Percentiles rank a stretch among this genome's conserved stretches.
Evolutionary conservation across 2,888 invertebrate species (phyloP).

Genomic region (Chironomus riparius): DNA sequence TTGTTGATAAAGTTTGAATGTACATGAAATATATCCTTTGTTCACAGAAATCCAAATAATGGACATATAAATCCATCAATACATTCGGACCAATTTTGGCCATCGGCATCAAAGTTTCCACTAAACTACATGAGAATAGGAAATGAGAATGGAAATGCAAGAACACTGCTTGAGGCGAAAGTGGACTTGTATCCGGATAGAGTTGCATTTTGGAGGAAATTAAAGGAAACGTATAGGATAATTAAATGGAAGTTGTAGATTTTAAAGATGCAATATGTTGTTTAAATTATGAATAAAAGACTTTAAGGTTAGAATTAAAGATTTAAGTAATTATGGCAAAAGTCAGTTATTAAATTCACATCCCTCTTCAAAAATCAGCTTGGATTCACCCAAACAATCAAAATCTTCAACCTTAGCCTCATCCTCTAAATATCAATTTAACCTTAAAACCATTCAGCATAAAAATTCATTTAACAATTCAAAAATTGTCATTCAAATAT

Average conservation of each 20-base stretch:
- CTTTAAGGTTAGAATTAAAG: too few species aligned
- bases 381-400: too few species aligned
- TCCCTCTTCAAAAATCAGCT: too few species aligned
- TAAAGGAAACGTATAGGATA: conserved; percentile 32
- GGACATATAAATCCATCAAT: conserved; percentile 42
- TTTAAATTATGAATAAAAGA: too few species aligned
- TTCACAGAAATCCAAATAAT: conserved; percentile 49
- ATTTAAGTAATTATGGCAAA: too few species aligned
- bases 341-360: too few species aligned
- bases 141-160: conserved; percentile 47
- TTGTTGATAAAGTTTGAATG: background rate
- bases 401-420: too few species aligned
- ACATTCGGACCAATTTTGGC: conserved; percentile 48
- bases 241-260: background rate
- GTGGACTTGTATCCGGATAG: conserved; percentile 37
- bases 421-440: too few species aligned
- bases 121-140: conserved; percentile 43
- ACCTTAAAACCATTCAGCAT: too few species aligned
- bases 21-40: background rate
- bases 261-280: background rate
- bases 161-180: conserved; percentile 46
- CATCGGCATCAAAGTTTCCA: conserved; percentile 41
- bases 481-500: too few species aligned
- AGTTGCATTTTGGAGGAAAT: conserved; percentile 53
- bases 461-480: too few species aligned